These are phyloP conservation scores for Herminia tarsipennalis DNA, from an alignment of 2,888 invertebrate genomes.

Conservation along the genomic window DNA sequence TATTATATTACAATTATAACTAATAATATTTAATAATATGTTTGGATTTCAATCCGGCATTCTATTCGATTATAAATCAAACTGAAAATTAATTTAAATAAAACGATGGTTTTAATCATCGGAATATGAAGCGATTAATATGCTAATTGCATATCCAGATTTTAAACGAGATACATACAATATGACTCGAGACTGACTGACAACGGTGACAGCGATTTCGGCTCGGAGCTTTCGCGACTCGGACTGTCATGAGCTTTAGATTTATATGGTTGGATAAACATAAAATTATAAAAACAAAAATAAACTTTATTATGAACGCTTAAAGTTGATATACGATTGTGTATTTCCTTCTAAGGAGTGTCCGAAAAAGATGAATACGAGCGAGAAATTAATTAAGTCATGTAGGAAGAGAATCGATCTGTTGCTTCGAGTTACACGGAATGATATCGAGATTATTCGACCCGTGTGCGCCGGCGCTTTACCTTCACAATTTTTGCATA, in stretches of 20 bases:
- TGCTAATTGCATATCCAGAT: slow-evolving; percentile 75
- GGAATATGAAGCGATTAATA: slow-evolving; percentile 73
- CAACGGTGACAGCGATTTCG: slow-evolving; percentile 43
- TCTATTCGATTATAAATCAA: slow-evolving; percentile 40
- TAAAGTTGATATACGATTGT: slow-evolving; percentile 15
- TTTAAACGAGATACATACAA: slow-evolving; percentile 65
- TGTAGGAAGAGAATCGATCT: slow-evolving; percentile 72
- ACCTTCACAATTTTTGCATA: slow-evolving; percentile 24
- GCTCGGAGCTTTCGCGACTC: slow-evolving; percentile 42
- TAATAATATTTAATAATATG: slow-evolving; percentile 20
- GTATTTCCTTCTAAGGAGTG: slow-evolving; percentile 11
- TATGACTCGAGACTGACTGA: slow-evolving; percentile 57
- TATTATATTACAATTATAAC: slow-evolving; percentile 19
- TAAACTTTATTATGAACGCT: slow-evolving; percentile 2
- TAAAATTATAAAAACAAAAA: slow-evolving; percentile 11
- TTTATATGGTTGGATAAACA: slow-evolving; percentile 36
- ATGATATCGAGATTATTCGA: slow-evolving; percentile 56
- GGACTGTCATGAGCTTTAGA: slow-evolving; percentile 43
- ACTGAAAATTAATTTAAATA: slow-evolving; percentile 41
- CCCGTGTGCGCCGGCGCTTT: slow-evolving; percentile 36
- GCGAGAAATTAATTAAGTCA: slow-evolving; percentile 77
- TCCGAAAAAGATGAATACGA: slow-evolving; percentile 49
- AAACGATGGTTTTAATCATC: slow-evolving; percentile 45
- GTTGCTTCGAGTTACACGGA: slow-evolving; percentile 72
- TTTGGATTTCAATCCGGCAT: slow-evolving; percentile 26